Evolutionary conservation across 1,140 invertebrate genomes (phyloP).

Genomic region (Thaumetopoea pityocampa): DNA sequence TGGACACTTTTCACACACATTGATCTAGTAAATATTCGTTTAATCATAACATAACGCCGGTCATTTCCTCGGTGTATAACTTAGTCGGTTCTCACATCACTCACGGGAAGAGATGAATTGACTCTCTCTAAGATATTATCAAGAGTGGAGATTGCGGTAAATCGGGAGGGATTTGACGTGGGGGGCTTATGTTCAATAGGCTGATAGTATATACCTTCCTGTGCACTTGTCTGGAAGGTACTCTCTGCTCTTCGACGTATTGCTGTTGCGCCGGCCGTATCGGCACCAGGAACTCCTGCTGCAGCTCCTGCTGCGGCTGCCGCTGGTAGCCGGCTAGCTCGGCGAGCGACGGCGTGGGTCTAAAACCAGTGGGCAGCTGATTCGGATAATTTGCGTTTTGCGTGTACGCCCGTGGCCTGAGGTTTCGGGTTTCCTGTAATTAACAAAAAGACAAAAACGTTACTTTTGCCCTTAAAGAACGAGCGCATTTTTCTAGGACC

Average conservation of each 20-base stretch:
- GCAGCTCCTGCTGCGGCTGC: constrained; percentile 29
- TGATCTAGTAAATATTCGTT: no score
- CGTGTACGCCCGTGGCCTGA: constrained; percentile 58
- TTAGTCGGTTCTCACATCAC: no score
- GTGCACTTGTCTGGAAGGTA: constrained; percentile 36
- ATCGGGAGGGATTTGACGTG: no score
- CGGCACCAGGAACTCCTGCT: constrained; percentile 41
- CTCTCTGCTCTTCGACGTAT: constrained; percentile 23
- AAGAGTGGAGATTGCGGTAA: no score
- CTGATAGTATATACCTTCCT: constrained; percentile 50
- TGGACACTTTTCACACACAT: no score
- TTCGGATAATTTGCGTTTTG: constrained; percentile 57
- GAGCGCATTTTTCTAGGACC: background rate
- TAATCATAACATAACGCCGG: no score
- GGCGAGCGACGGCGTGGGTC: constrained; percentile 60
- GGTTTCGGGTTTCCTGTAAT: constrained; percentile 57
- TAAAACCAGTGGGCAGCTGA: constrained; percentile 54
- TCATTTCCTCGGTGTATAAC: no score
- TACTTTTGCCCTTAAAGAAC: background rate
- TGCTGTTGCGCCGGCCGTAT: constrained; percentile 29
- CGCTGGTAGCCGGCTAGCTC: constrained; percentile 60
- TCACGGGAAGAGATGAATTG: no score
- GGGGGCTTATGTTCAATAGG: no score
- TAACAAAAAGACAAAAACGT: background rate
- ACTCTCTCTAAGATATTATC: no score